Conservation (phyloP, 2,797 vertebrate genomes). For the Taenioides sp. region DNA sequence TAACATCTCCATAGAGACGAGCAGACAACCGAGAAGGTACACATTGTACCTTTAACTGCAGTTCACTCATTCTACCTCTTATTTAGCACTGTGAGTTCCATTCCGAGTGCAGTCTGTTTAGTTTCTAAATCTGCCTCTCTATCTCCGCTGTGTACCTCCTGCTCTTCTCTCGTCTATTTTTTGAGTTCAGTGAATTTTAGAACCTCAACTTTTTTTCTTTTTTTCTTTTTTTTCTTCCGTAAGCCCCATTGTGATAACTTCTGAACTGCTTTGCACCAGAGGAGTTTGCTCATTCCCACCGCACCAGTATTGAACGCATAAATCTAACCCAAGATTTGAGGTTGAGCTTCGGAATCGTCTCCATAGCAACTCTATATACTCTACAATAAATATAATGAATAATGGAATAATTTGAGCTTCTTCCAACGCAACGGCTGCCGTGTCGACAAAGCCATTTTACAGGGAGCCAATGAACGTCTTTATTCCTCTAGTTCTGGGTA, state of each 20-base stretch:
- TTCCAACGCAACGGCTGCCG: conserved; percentile 29
- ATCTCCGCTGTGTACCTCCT: neutral
- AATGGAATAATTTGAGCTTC: conserved; percentile 50
- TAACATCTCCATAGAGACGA: neutral
- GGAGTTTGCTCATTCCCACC: conserved; percentile 41
- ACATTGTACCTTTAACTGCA: neutral
- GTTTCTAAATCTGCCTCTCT: conserved; percentile 2
- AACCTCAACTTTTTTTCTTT: conserved; percentile 14
- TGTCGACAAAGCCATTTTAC: conserved; percentile 40
- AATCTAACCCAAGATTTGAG: conserved; percentile 42
- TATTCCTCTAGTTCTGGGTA: conserved; percentile 46
- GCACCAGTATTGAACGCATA: conserved; percentile 57
- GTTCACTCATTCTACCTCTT: neutral
- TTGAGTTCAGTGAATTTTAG: conserved; percentile 7
- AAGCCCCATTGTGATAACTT: conserved; percentile 46
- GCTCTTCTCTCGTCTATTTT: neutral
- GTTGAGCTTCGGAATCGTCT: conserved; percentile 27
- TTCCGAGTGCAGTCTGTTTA: neutral
- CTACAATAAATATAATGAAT: conserved; percentile 57
- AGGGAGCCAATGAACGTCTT: conserved; percentile 55
- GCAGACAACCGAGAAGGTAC: neutral
- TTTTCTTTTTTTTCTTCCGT: conserved; percentile 18
- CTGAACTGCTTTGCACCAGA: conserved; percentile 38
- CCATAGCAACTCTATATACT: conserved; percentile 22
- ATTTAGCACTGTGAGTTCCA: neutral